phyloP scores from a whole-genome alignment of 2,888 invertebrate genomes.

The Gnatocerus cornutus region DNA sequence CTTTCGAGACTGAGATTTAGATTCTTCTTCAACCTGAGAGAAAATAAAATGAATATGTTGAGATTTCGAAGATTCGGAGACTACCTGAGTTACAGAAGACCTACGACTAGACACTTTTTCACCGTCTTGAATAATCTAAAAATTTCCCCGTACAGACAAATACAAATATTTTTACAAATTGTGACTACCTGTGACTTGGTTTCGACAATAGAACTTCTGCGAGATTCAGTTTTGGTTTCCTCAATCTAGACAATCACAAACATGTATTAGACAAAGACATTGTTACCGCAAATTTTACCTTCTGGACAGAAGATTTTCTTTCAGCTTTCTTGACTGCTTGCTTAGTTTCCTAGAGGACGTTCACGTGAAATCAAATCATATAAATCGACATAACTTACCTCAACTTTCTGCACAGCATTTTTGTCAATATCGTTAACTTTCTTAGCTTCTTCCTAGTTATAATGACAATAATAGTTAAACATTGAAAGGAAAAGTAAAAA shows the following conservation, averaged over 20 bases:
- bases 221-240: constrained; percentile 67
- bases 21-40: constrained; percentile 68
- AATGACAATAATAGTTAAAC: constrained; percentile 46
- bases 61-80: constrained; percentile 7
- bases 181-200: constrained; percentile 66
- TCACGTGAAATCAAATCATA: constrained; percentile 45
- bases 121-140: constrained; percentile 66
- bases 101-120: constrained; percentile 67
- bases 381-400: constrained; percentile 58
- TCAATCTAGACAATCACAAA: constrained; percentile 63
- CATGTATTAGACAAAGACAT: constrained; percentile 46
- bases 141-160: constrained; percentile 22
- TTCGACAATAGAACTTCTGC: constrained; percentile 67
- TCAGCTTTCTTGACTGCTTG: constrained; percentile 74
- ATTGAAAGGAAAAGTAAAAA: constrained; percentile 39
- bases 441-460: constrained; percentile 64
- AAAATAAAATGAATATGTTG: constrained; percentile 7
- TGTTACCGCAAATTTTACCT: constrained; percentile 60
- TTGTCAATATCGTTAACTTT: constrained; percentile 67
- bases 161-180: neutral
- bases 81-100: constrained; percentile 68
- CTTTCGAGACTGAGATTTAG: constrained; percentile 71
- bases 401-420: constrained; percentile 63
- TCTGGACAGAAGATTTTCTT: constrained; percentile 67
- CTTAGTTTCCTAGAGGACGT: constrained; percentile 71